Conservation (phyloP, 2,797 vertebrate genomes). For the Acipenser ruthenus region DNA sequence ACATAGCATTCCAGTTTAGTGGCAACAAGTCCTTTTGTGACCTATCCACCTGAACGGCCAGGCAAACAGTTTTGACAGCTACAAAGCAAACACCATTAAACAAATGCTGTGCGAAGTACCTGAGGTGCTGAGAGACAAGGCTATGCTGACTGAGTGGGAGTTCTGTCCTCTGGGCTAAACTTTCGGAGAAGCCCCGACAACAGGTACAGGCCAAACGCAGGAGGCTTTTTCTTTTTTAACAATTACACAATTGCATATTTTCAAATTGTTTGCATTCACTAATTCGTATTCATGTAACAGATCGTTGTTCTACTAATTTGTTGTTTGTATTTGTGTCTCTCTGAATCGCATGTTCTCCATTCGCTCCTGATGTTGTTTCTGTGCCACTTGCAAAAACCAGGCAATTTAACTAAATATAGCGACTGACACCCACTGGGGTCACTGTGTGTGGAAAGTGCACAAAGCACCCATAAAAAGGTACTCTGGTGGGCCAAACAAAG, state of each 20-base stretch:
- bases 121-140: constrained; percentile 11
- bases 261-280: no score
- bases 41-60: constrained; percentile 4
- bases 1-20: constrained; percentile 5
- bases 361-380: neutral
- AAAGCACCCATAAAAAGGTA: neutral
- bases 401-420: neutral
- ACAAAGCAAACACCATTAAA: neutral
- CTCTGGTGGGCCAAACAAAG: neutral
- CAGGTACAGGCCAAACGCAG: neutral
- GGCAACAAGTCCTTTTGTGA: constrained; percentile 6
- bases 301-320: no score
- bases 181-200: constrained; percentile 1
- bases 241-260: no score
- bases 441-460: neutral
- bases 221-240: no score
- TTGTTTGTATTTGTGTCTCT: no score
- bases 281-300: no score
- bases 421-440: neutral
- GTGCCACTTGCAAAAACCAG: neutral
- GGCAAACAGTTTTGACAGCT: neutral
- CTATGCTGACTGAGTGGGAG: constrained; percentile 6
- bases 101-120: constrained; percentile 11
- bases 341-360: no score
- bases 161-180: constrained; percentile 10